These are phyloP conservation scores for Suncus etruscus DNA, from an alignment of 2,113 vertebrate genomes.

Conservation along the genomic window DNA sequence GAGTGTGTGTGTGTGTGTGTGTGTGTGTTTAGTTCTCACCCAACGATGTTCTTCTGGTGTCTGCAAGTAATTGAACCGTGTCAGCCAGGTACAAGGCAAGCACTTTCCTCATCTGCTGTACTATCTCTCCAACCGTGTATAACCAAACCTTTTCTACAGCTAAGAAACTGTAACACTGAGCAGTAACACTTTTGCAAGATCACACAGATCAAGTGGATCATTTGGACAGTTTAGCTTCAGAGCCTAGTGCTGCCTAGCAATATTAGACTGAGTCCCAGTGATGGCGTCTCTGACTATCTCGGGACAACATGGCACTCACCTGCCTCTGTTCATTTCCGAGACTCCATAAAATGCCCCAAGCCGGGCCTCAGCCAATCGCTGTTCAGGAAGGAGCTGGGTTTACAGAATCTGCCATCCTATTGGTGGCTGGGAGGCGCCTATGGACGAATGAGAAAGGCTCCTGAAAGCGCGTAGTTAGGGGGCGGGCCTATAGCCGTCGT, in stretches of 20 bases:
- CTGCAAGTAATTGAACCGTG: too few species aligned
- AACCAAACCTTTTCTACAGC: too few species aligned
- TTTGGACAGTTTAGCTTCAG: neutral
- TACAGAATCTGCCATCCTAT: constrained; percentile 12
- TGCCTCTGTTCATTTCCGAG: accelerated
- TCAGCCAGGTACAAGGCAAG: too few species aligned
- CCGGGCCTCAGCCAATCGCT: constrained; percentile 57
- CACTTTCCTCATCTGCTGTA: too few species aligned
- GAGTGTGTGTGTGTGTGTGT: too few species aligned
- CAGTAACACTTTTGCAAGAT: constrained; percentile 30
- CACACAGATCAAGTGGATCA: neutral
- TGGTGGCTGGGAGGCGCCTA: neutral
- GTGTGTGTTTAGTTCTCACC: too few species aligned
- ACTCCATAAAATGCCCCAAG: neutral
- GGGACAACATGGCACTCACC: neutral
- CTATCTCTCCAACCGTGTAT: too few species aligned
- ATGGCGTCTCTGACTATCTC: neutral
- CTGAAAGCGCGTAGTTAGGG: neutral
- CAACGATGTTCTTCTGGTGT: too few species aligned
- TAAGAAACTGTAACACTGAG: constrained; percentile 3
- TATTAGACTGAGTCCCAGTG: neutral
- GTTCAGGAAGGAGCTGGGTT: constrained; percentile 29
- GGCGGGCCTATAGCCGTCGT: constrained; percentile 4
- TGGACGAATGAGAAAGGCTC: constrained; percentile 16
- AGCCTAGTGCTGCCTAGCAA: neutral